Evolutionary conservation across 1,140 invertebrate species (phyloP), one percentile per base, ranked within the genome.

Genomic region (Apis dorsata): DNA sequence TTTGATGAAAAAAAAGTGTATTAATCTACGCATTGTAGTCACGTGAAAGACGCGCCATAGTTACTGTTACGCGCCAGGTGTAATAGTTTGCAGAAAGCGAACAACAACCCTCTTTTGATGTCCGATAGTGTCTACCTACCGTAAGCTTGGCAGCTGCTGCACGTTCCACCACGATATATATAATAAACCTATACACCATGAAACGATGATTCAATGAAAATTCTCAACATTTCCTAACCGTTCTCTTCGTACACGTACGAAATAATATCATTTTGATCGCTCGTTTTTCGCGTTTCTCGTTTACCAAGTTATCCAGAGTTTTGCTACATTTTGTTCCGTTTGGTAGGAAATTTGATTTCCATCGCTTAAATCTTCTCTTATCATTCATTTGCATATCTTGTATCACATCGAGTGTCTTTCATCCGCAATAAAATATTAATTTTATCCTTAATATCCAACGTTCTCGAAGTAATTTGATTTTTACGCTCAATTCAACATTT

Each of bases 131-230:
- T 21, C 13, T 44, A 74, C 17, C n/a, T 19, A 55, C 8, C 15
- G 57, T 69, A 68, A 73, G 51, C 5, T 57, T 63, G 72, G 75
- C 87, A 88, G 87, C 87, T 88, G 87, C 85, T 88, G 83, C 86
- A 79, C 73, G 65, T 83, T 71, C 17, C 71, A 63, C 44, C 60
- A 28, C 81, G 77, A 68, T 68, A 79, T 73, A 34, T 81, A 81
- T 81, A 81, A 65, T 73, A 63, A 24, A 28, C 57, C 82, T n/a
- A 66, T 60, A 49, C 28, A n/a, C 19, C 49, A 49, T 59, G 71
- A 73, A 59, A 17, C 55, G n/a, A 57, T 66, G 65, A 15, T 81
- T 75, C 62, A 49, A 59, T 15, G 65, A 69, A 77, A 63, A 69
- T 69, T 70, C 21, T n/a, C 62, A 10, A 17, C 71, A 17, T 21